Conservation (phyloP, 2,797 vertebrate species). For the Onychomys arenicola region DNA sequence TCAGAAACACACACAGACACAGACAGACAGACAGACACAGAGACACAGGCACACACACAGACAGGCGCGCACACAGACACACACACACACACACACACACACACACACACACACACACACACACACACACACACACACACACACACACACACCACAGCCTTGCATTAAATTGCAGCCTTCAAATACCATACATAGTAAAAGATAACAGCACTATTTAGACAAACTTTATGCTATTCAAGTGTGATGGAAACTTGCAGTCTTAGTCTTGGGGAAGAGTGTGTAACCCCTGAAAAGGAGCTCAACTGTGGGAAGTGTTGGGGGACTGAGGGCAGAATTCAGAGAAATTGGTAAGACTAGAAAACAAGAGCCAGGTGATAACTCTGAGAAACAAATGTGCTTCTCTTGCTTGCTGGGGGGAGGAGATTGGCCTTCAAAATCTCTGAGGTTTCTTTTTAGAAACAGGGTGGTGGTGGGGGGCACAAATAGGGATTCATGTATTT, state of each 20-base stretch:
- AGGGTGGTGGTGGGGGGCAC: not conserved
- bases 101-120: not conserved
- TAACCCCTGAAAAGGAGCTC: not conserved
- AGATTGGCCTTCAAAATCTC: constrained; percentile 46
- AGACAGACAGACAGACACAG: not conserved
- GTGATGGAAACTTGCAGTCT: not conserved
- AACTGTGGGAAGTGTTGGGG: not conserved
- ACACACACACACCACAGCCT: not conserved
- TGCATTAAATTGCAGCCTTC: not conserved
- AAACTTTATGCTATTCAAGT: not conserved
- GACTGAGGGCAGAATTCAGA: not conserved
- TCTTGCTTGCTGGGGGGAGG: not conserved
- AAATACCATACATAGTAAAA: not conserved
- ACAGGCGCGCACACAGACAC: no score
- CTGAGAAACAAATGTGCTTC: not conserved
- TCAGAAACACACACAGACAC: not conserved
- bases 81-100: not conserved
- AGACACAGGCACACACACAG: no score
- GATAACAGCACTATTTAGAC: not conserved
- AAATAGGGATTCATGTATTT: constrained; percentile 10
- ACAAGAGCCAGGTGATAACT: not conserved
- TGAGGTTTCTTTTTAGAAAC: constrained; percentile 17
- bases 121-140: not conserved
- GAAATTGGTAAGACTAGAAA: not conserved
- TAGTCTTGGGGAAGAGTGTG: not conserved